phyloP scores from a whole-genome alignment of 1,140 invertebrate genomes.

The Zophobas morio region DNA sequence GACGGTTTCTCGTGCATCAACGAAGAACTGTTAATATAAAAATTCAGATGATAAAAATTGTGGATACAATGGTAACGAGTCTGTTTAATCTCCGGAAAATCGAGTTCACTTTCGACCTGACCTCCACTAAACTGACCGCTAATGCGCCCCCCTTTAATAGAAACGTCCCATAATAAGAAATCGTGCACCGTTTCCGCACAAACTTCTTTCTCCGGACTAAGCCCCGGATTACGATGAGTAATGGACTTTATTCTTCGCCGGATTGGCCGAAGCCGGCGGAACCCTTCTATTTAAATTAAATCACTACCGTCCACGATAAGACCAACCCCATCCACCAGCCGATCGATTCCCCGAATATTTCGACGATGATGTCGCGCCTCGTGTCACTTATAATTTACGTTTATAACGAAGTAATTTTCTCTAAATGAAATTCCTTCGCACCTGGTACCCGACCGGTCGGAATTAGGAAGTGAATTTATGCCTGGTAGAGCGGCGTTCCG shows the following conservation, averaged over 20 bases:
- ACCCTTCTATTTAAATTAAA: conserved; percentile 29
- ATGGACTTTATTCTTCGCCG: conserved; percentile 6
- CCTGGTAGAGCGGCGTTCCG: conserved; percentile 4
- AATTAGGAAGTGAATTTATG: conserved; percentile 42
- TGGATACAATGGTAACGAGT: too few relatives aligned
- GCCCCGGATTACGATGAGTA: conserved; percentile 19
- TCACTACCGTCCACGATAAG: conserved; percentile 2
- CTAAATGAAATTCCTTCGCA: conserved; percentile 42
- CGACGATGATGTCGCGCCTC: conserved; percentile 13
- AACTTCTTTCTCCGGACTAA: background rate
- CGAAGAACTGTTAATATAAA: too few relatives aligned
- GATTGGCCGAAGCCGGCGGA: conserved; percentile 1
- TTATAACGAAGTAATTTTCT: conserved; percentile 42
- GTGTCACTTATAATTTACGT: conserved; percentile 37
- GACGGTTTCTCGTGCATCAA: too few relatives aligned
- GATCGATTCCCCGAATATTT: conserved; percentile 24
- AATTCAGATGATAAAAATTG: too few relatives aligned
- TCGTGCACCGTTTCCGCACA: background rate
- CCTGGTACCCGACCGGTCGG: conserved; percentile 31
- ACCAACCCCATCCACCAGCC: background rate
- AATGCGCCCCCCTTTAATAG: background rate
- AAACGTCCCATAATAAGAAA: conserved; percentile 3
- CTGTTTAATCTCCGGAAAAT: too few relatives aligned
- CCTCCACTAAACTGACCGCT: too few relatives aligned
- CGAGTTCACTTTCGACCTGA: too few relatives aligned